These are phyloP conservation scores for Hemichromis elongatus DNA, from an alignment of 2,113 vertebrate genomes.

Conservation along the genomic window DNA sequence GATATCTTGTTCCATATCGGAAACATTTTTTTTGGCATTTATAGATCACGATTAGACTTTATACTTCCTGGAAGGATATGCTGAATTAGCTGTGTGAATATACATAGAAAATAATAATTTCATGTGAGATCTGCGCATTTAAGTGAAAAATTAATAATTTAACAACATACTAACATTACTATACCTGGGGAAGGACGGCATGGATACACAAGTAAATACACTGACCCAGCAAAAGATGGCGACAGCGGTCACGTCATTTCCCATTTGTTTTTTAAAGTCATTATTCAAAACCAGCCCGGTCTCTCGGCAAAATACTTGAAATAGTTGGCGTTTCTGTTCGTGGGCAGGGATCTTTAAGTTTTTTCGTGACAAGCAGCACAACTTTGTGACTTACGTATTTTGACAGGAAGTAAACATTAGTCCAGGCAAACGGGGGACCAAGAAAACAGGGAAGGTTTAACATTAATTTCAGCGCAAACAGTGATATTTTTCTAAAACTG, in stretches of 20 bases:
- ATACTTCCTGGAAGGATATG: not conserved
- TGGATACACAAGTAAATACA: not conserved
- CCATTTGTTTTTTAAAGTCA: not conserved
- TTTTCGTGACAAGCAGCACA: not conserved
- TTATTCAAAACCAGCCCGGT: not conserved
- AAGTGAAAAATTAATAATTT: no score
- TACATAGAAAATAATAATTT: no score
- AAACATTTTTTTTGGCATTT: not conserved
- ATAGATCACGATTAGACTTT: not conserved
- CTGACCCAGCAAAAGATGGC: not conserved
- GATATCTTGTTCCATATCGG: not conserved
- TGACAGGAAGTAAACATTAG: not conserved
- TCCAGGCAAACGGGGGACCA: not conserved
- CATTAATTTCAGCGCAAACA: not conserved
- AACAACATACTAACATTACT: no score
- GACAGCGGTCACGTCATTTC: conserved; percentile 8
- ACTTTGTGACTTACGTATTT: not conserved
- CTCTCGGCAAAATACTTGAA: not conserved
- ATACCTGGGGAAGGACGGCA: not conserved
- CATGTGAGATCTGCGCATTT: no score
- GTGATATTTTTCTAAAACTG: not conserved
- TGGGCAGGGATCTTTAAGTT: not conserved
- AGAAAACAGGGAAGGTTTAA: not conserved
- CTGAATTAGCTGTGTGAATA: not conserved
- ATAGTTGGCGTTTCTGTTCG: not conserved